Evolutionary conservation across 2,888 invertebrate species (phyloP).

Genomic region (Pseudococcus jackbeardsleyi): DNA sequence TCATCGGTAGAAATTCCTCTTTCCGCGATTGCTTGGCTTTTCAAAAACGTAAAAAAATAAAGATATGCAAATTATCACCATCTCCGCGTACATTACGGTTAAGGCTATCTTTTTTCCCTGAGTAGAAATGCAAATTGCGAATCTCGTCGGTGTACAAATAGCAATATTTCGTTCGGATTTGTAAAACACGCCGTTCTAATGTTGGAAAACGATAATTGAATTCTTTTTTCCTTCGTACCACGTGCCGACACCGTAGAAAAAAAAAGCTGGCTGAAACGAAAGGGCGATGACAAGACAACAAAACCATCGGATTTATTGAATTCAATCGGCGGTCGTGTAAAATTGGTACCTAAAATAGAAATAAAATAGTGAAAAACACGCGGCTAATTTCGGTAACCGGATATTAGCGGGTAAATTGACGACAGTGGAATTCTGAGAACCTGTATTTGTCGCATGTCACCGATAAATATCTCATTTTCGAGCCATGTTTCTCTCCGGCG

Average conservation of each 20-base stretch:
- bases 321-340: background rate
- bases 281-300: slow-evolving; percentile 9
- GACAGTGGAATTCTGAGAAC: background rate
- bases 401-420: slow-evolving; percentile 11
- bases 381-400: slow-evolving; percentile 23
- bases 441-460: slow-evolving; percentile 23
- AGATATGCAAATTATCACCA: slow-evolving; percentile 9
- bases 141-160: background rate
- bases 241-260: background rate
- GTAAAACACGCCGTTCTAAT: slow-evolving; percentile 2
- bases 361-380: background rate
- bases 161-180: background rate
- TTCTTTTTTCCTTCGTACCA: background rate
- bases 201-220: background rate
- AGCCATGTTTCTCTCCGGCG: background rate
- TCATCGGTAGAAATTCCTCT: background rate
- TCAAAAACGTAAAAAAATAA: background rate
- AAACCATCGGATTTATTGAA: background rate
- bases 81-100: background rate
- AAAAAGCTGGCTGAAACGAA: background rate
- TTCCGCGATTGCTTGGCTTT: background rate
- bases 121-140: background rate
- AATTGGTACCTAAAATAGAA: background rate
- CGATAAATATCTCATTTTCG: slow-evolving; percentile 5
- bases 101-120: background rate